Evolutionary conservation across 1,140 invertebrate species (phyloP).

Genomic region (Conus ventricosus): DNA sequence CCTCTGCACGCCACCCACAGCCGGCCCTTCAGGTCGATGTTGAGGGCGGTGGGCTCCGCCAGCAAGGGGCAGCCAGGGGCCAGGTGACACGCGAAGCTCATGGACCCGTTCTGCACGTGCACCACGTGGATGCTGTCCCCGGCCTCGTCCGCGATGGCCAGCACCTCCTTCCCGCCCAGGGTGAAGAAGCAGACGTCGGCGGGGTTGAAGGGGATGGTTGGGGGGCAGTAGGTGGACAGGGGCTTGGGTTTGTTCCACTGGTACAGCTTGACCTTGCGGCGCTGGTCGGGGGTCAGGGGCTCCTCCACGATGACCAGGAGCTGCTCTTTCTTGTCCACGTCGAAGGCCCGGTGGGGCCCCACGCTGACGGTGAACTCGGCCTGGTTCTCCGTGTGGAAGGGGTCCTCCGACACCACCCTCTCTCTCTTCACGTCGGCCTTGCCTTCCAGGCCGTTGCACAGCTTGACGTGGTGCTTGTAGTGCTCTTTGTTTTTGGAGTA

Average conservation of each 20-base stretch:
- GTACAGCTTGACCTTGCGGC: neutral
- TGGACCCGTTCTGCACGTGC: neutral
- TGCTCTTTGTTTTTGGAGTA: neutral
- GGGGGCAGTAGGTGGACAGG: neutral
- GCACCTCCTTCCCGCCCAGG: neutral
- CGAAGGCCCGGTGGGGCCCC: neutral
- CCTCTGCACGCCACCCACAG: neutral
- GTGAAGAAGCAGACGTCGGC: neutral
- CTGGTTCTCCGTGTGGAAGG: neutral
- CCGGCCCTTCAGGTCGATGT: neutral
- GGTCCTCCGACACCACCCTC: neutral
- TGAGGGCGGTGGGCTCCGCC: neutral
- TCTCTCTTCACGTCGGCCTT: neutral
- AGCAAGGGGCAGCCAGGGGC: neutral
- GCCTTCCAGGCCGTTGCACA: neutral
- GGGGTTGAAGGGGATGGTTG: neutral
- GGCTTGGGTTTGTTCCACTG: neutral
- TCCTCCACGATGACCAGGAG: neutral
- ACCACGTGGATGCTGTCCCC: neutral
- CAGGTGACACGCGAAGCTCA: neutral
- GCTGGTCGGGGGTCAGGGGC: neutral
- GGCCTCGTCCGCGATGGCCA: neutral
- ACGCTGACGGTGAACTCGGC: neutral
- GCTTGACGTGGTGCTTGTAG: neutral
- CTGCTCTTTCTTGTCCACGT: conserved; percentile 1